Percentiles rank a stretch among this genome's conserved stretches.
phyloP scores from a whole-genome alignment of 2,888 invertebrate species.

The Caenorhabditis wallacei region DNA sequence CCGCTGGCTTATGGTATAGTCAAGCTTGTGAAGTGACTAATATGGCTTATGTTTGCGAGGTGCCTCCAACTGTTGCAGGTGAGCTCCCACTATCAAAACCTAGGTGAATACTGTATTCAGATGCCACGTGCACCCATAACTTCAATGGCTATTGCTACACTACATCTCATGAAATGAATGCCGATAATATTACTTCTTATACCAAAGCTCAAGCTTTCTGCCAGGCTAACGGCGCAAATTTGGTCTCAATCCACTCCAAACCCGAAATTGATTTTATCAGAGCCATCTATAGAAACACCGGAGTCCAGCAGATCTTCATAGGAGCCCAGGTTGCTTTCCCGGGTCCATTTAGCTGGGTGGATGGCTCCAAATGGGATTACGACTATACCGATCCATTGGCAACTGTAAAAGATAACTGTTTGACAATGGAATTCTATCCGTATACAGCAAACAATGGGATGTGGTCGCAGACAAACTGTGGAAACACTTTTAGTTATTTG shows the following conservation, averaged over 20 bases:
- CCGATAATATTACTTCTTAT: background rate
- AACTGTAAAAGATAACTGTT: background rate
- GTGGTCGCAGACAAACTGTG: constrained; percentile 11
- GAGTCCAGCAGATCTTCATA: background rate
- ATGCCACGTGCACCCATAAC: constrained; percentile 24
- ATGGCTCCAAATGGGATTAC: constrained; percentile 6
- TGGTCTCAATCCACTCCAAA: constrained; percentile 23
- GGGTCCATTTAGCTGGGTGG: constrained; percentile 12
- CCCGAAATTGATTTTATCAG: constrained; percentile 21
- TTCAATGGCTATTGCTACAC: constrained; percentile 42
- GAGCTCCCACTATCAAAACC: background rate
- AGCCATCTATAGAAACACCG: background rate
- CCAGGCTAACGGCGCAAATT: background rate
- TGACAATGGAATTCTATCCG: constrained; percentile 16
- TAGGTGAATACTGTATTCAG: background rate
- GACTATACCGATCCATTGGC: constrained; percentile 22
- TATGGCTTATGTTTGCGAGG: constrained; percentile 36
- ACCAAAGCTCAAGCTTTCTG: constrained; percentile 18
- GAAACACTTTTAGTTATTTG: too few relatives aligned
- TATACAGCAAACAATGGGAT: background rate
- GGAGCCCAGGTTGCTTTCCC: constrained; percentile 10
- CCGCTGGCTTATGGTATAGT: constrained; percentile 33
- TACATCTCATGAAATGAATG: background rate
- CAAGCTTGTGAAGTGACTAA: constrained; percentile 14
- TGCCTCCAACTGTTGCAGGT: constrained; percentile 8